Evolutionary conservation across 2,888 invertebrate genomes (phyloP), one percentile per base, ranked within the genome.

Genomic region (Platycheirus albimanus): DNA sequence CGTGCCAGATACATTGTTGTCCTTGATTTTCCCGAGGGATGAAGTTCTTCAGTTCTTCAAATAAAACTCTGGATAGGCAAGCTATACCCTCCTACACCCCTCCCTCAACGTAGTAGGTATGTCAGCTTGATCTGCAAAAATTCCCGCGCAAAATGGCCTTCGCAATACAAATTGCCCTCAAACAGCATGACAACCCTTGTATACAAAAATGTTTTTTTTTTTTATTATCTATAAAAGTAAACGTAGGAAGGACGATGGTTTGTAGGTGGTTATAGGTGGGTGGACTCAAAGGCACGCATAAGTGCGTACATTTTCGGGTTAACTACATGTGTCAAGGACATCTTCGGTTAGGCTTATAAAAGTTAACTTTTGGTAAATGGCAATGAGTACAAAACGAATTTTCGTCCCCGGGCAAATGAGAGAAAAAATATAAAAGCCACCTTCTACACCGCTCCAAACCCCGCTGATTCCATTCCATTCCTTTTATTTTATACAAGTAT

Each of bases 321-420:
- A 81, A 77, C 81, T 81, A 76, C 77, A 77, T 77, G 77, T 81
- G 77, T 81, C 81, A 81, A 81, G 81, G 81, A 76, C 81, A 51
- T 66, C n/a, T n/a, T 61, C 38, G 20, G 17, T 52, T 38, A 33
- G 43, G 30, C 64, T 71, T 19, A 33, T n/a, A 13, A 24, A 36
- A 64, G 45, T 43, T 49, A 24, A 43, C 15, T 54, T 19, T 41
- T n/a, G 51, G 33, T 45, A 61, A 61, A 61, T 24, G 49, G 24
- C 49, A 49, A 30, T 11, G 13, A 43, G 54, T n/a, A 28, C 24
- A 49, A n/a, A 49, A 36, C 41, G 24, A 33, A 58, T 58, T 71
- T 71, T 28, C 49, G 72, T 77, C 33, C 76, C 81, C 81, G 77
- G 81, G 81, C 61, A 49, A 52, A 66, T 38, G 61, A 71, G 66